Evolutionary conservation across 2,113 vertebrate species (phyloP), one percentile per base, ranked within the genome.

Genomic region (Myocastor coypus): DNA sequence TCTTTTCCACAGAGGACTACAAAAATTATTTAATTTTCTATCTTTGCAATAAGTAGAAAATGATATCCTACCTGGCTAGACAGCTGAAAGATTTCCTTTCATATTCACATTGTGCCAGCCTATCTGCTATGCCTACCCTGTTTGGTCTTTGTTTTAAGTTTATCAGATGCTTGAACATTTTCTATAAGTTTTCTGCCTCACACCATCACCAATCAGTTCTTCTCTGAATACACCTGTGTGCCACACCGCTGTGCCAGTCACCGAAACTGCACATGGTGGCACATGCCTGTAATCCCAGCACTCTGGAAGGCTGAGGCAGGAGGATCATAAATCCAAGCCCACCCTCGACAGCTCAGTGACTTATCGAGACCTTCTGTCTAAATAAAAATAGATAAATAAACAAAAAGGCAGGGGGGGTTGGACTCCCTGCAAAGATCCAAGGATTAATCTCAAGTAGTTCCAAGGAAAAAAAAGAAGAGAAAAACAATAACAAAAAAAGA

Each of bases 1-100:
- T 89, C 55, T 87, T 95, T 83, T 24, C 19, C 59, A 85, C 0
- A 14, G 26, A 30, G 30, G 20, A 13, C 34, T 71, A 14, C 42
- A 87, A n/a, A 46, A 82, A 80, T 61, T 81, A 50, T 82, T 89
- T 81, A 52, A 52, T 82, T 95, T 94, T 71, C 82, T 90, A 11
- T 85, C 59, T 77, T 50, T 95, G 32, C 46, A 63, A 46, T 55
- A 24, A 87, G 12, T 93, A 42, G 46, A 81, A 92, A 95, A 73
- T 19, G 30, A 83, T 73, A 0, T 37, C 63, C 55, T 66, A 24
- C 13, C 28, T 77, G 85, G 61, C 69, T 52, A 82, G n/a, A 91
- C 8, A 61, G 19, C 37, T 78, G 59, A 19, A 77, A 77, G 40
- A 77, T 83, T 93, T 85, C 71, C 59, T 81, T 92, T 42, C 46